These are phyloP conservation scores for Agonopterix subpropinquella DNA, from an alignment of 2,888 invertebrate genomes.

Conservation along the genomic window DNA sequence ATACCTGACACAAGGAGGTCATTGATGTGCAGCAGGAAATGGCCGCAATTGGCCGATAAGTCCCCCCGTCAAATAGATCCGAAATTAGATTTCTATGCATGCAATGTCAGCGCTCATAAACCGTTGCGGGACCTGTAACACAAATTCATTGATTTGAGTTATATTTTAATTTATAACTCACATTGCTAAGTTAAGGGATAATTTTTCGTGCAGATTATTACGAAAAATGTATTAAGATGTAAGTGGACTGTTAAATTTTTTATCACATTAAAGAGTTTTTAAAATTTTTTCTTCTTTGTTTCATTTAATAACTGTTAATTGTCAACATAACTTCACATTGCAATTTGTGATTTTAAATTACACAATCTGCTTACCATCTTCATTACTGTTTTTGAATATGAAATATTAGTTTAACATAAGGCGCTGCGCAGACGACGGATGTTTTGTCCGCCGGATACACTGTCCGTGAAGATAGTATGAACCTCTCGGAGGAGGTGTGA, in stretches of 20 bases:
- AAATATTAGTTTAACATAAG: slow-evolving; percentile 7
- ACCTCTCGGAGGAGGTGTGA: too few relatives aligned
- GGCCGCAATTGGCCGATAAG: too few relatives aligned
- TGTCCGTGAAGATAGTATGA: too few relatives aligned
- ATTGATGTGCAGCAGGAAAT: too few relatives aligned
- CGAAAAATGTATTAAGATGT: slow-evolving; percentile 38
- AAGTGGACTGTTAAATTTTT: slow-evolving; percentile 69
- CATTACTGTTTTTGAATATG: slow-evolving; percentile 18
- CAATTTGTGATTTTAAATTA: slow-evolving; percentile 59
- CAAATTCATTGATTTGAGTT: too few relatives aligned
- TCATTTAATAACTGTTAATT: slow-evolving; percentile 36
- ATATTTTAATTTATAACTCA: background rate
- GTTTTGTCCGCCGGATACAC: too few relatives aligned
- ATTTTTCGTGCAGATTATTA: slow-evolving; percentile 25
- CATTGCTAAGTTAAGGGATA: background rate
- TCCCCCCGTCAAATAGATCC: too few relatives aligned
- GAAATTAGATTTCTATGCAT: too few relatives aligned
- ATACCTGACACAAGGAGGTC: too few relatives aligned
- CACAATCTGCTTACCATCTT: slow-evolving; percentile 62
- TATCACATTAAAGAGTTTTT: slow-evolving; percentile 61
- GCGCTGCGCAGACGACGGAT: too few relatives aligned
- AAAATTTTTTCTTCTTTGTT: slow-evolving; percentile 37
- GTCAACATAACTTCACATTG: slow-evolving; percentile 13
- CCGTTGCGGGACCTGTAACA: too few relatives aligned
- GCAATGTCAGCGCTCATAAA: too few relatives aligned